phyloP scores from a whole-genome alignment of 2,113 vertebrate species.

The Nibea coibor region DNA sequence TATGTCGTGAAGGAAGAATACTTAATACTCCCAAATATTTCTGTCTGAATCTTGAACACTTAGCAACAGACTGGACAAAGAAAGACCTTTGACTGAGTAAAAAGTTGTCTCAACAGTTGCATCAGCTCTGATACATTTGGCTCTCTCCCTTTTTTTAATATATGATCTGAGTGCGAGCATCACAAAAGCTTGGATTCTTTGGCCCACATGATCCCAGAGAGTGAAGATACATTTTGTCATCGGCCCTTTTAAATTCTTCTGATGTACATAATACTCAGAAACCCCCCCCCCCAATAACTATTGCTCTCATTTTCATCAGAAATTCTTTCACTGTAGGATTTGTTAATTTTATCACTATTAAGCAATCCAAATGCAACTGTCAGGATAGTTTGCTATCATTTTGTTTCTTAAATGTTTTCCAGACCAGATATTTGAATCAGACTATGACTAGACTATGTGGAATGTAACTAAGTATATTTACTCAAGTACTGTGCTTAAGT shows the following conservation, averaged over 20 bases:
- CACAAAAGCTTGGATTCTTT: neutral
- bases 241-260: neutral
- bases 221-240: constrained; percentile 9
- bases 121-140: constrained; percentile 12
- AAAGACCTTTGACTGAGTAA: neutral
- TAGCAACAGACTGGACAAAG: neutral
- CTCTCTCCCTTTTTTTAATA: neutral
- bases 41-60: constrained; percentile 16
- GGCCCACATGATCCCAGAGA: too few species aligned
- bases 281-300: neutral
- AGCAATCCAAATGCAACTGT: neutral
- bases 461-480: neutral
- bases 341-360: neutral
- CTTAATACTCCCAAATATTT: neutral
- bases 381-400: neutral
- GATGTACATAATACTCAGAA: neutral
- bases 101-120: constrained; percentile 7
- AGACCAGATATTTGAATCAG: neutral
- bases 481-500: neutral
- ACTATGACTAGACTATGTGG: neutral
- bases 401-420: neutral
- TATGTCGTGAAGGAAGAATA: neutral
- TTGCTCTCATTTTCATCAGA: neutral
- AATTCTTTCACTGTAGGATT: neutral
- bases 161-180: too few species aligned